These are phyloP conservation scores for Archaeoteleia sp. DNA, from an alignment of 2,888 invertebrate genomes.

Conservation along the genomic window DNA sequence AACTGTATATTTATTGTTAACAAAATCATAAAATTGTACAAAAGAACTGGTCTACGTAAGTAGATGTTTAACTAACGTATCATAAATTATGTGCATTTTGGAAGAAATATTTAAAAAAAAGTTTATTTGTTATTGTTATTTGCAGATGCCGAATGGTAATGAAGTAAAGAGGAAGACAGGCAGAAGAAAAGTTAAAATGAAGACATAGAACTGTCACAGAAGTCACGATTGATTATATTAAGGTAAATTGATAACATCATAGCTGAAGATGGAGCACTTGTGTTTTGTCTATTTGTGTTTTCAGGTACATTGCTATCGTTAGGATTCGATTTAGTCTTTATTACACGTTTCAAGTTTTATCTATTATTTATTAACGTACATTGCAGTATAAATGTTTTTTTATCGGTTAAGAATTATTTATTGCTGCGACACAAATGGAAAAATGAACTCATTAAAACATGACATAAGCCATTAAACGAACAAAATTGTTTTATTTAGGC, in stretches of 20 bases:
- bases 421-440: too few relatives aligned
- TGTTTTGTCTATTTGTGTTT: constrained; percentile 42
- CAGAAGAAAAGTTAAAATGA: constrained; percentile 50
- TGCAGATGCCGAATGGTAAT: constrained; percentile 50
- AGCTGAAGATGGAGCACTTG: constrained; percentile 44
- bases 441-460: too few relatives aligned
- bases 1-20: constrained; percentile 1
- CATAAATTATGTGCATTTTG: constrained; percentile 49
- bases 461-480: too few relatives aligned
- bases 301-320: too few relatives aligned
- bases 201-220: constrained; percentile 38
- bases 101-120: constrained; percentile 35
- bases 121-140: constrained; percentile 51
- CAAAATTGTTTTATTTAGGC: too few relatives aligned
- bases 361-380: too few relatives aligned
- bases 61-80: constrained; percentile 33
- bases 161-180: constrained; percentile 45
- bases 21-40: constrained; percentile 1
- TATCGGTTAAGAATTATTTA: too few relatives aligned
- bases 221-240: constrained; percentile 44
- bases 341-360: too few relatives aligned
- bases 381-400: too few relatives aligned
- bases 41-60: constrained; percentile 38
- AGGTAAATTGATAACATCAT: constrained; percentile 47
- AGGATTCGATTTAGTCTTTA: constrained; percentile 6